Conservation (phyloP, 2,113 vertebrate species). For the Emydocephalus ijimae region DNA sequence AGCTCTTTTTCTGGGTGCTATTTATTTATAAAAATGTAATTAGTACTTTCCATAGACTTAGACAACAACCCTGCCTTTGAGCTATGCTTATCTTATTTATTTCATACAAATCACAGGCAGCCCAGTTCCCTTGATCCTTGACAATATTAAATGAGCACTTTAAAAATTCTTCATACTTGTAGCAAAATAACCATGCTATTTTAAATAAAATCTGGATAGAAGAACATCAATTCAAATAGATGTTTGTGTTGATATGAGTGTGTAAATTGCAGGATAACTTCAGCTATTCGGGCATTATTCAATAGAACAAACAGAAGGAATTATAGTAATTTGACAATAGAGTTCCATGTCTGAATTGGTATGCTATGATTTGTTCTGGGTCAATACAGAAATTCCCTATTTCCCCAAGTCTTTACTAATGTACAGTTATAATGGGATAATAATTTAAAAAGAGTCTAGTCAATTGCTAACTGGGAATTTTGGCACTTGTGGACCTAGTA, state of each 20-base stretch:
- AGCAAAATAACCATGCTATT: neutral
- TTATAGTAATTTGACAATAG: neutral
- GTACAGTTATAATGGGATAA: neutral
- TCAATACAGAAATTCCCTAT: neutral
- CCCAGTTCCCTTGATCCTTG: neutral
- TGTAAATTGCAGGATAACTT: neutral
- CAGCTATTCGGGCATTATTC: neutral
- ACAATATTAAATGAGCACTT: constrained; percentile 1
- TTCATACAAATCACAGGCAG: neutral
- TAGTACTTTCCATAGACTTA: constrained; percentile 19
- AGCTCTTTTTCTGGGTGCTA: neutral
- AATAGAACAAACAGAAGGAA: neutral
- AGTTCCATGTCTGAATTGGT: neutral
- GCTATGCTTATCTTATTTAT: neutral
- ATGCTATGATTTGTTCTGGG: neutral
- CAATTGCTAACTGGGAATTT: neutral
- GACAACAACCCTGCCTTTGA: constrained; percentile 10
- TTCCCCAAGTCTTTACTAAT: neutral
- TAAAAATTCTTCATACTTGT: neutral
- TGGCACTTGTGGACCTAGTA: neutral
- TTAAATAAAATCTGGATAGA: neutral
- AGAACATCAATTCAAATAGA: neutral
- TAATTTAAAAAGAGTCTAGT: neutral
- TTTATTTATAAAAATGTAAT: constrained; percentile 31
- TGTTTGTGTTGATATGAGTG: neutral